Percentiles rank a stretch among this genome's conserved stretches.
phyloP scores from a whole-genome alignment of 2,888 invertebrate species.

The Euzophera pinguis region DNA sequence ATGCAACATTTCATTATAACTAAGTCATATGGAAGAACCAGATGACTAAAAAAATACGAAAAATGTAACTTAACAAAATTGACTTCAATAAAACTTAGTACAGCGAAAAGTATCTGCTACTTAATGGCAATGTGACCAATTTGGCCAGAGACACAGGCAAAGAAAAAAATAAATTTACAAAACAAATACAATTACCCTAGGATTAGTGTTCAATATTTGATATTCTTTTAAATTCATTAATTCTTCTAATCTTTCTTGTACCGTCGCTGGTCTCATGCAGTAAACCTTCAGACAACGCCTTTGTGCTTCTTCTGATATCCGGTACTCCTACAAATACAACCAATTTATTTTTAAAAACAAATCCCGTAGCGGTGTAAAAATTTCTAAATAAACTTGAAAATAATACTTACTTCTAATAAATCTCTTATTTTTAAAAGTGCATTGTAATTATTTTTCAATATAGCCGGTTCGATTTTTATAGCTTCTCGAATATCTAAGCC shows the following conservation, averaged over 20 bases:
- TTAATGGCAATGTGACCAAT: too few species aligned
- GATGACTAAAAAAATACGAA: too few species aligned
- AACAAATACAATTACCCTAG: conserved; percentile 57
- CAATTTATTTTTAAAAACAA: background rate
- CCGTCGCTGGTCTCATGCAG: conserved; percentile 78
- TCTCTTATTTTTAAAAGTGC: conserved; percentile 75
- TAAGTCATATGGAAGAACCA: too few species aligned
- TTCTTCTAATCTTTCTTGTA: conserved; percentile 78
- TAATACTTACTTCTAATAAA: conserved; percentile 64
- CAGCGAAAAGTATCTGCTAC: too few species aligned
- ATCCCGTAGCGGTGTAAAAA: too few species aligned
- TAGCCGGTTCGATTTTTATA: conserved; percentile 79
- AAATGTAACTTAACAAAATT: too few species aligned
- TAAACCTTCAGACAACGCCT: conserved; percentile 76
- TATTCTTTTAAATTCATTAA: conserved; percentile 81
- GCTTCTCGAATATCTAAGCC: conserved; percentile 77
- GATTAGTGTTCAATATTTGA: conserved; percentile 79
- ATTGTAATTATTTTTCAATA: conserved; percentile 80
- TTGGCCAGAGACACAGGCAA: too few species aligned
- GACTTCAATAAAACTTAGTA: too few species aligned
- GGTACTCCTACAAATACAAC: conserved; percentile 61
- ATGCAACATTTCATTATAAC: too few species aligned
- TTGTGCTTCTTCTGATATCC: conserved; percentile 77
- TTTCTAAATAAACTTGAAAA: background rate
- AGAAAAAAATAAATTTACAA: background rate